These are phyloP conservation scores for Eristalis pertinax DNA, from an alignment of 2,888 invertebrate species.

Conservation along the genomic window DNA sequence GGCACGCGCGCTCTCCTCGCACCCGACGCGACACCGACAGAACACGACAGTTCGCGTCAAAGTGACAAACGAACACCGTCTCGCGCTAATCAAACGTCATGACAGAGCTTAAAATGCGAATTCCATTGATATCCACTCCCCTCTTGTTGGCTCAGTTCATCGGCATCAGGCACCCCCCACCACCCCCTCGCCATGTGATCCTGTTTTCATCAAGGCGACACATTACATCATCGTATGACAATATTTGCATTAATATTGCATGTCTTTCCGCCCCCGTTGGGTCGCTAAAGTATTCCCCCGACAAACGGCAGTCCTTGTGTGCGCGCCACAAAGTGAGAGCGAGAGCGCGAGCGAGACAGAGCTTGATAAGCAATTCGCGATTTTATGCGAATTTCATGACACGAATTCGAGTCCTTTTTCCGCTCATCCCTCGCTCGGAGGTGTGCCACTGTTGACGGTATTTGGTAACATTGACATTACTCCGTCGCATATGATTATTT, in stretches of 20 bases:
- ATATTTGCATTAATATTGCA: slow-evolving; percentile 52
- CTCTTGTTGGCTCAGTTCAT: not conserved
- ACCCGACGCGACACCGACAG: not conserved
- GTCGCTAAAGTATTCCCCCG: slow-evolving; percentile 14
- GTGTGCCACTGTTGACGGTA: slow-evolving; percentile 18
- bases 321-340: not conserved
- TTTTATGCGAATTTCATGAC: slow-evolving; percentile 27
- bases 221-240: slow-evolving; percentile 38
- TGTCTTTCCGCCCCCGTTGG: not conserved
- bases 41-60: not conserved
- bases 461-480: slow-evolving; percentile 46
- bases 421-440: slow-evolving; percentile 2
- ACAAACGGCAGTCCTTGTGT: slow-evolving; percentile 1
- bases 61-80: not conserved
- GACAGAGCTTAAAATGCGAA: slow-evolving; percentile 13
- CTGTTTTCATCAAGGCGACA: slow-evolving; percentile 24
- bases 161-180: slow-evolving; percentile 2
- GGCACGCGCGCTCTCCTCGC: not conserved
- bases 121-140: slow-evolving; percentile 22
- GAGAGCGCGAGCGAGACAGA: not conserved
- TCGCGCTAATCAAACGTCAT: not conserved
- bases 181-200: not conserved
- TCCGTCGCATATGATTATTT: slow-evolving; percentile 40
- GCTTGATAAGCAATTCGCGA: slow-evolving; percentile 24
- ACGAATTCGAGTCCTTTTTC: slow-evolving; percentile 6